These are phyloP conservation scores for Rapana venosa DNA, from an alignment of 2,888 invertebrate species.

Conservation along the genomic window DNA sequence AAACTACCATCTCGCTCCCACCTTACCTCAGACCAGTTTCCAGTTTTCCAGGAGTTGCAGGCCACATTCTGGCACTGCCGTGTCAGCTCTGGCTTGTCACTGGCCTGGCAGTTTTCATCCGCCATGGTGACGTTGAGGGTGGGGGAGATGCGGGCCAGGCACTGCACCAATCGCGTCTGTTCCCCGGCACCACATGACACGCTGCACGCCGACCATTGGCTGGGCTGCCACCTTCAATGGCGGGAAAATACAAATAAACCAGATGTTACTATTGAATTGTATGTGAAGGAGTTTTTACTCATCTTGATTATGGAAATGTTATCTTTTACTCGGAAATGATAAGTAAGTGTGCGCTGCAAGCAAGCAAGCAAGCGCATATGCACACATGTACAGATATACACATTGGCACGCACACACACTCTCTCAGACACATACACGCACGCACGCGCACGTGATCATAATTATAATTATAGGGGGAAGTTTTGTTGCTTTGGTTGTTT, in stretches of 20 bases:
- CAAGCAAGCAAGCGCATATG: not conserved
- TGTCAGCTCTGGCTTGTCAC: constrained; percentile 78
- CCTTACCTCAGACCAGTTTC: constrained; percentile 82
- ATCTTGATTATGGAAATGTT: too few relatives aligned
- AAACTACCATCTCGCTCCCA: not conserved
- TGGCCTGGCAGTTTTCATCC: constrained; percentile 81
- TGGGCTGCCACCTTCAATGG: constrained; percentile 85
- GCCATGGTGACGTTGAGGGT: constrained; percentile 82
- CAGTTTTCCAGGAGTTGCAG: constrained; percentile 80
- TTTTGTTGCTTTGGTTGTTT: too few relatives aligned
- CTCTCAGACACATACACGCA: too few relatives aligned
- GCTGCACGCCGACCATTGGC: constrained; percentile 90
- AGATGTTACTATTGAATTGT: too few relatives aligned
- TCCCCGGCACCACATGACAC: constrained; percentile 87
- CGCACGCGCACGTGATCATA: too few relatives aligned
- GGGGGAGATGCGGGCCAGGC: constrained; percentile 83
- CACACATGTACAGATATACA: not conserved
- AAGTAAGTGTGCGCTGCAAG: not conserved
- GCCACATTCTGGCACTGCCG: constrained; percentile 67
- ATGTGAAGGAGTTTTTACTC: too few relatives aligned
- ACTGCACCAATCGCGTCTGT: constrained; percentile 86
- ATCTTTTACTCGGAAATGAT: too few relatives aligned
- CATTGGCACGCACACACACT: not conserved
- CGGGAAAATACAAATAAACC: not conserved
- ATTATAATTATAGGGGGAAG: too few relatives aligned